Evolutionary conservation across 92 coral and sea anemone genomes (phyloP).

Genomic region (Actinostola sp.): DNA sequence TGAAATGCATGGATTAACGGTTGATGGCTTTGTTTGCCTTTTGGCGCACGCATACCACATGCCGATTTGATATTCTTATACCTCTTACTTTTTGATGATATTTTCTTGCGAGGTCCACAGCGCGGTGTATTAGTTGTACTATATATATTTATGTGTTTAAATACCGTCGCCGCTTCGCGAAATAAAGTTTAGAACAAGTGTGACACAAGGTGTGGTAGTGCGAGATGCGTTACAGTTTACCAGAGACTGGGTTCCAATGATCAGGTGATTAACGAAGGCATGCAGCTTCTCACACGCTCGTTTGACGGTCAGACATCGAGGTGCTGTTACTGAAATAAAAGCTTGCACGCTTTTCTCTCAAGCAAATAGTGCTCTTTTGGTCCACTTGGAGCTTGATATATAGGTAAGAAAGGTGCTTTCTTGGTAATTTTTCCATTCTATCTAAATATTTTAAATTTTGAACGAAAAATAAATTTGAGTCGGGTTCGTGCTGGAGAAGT

Average conservation of each 20-base stretch:
- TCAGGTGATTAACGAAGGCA: not conserved
- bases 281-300: constrained; percentile 6
- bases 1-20: not conserved
- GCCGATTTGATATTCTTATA: no score
- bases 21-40: constrained; percentile 5
- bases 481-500: no score
- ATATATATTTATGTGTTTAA: no score
- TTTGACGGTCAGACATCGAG: not conserved
- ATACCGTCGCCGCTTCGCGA: no score
- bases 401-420: constrained; percentile 3
- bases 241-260: not conserved
- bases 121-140: no score
- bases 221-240: not conserved
- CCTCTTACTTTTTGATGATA: no score
- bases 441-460: not conserved
- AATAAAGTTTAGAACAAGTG: no score
- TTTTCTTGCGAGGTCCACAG: no score
- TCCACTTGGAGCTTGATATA: not conserved
- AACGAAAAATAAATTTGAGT: no score
- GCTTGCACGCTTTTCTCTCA: not conserved
- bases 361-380: not conserved
- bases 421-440: not conserved
- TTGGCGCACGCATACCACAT: no score
- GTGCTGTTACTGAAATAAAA: not conserved
- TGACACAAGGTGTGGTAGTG: no score